Percentiles rank a stretch among this genome's conserved stretches.
Evolutionary conservation across 35 echinoderm and acorn worm species (phyloP).

Genomic region (Heliocidaris tuberculata): DNA sequence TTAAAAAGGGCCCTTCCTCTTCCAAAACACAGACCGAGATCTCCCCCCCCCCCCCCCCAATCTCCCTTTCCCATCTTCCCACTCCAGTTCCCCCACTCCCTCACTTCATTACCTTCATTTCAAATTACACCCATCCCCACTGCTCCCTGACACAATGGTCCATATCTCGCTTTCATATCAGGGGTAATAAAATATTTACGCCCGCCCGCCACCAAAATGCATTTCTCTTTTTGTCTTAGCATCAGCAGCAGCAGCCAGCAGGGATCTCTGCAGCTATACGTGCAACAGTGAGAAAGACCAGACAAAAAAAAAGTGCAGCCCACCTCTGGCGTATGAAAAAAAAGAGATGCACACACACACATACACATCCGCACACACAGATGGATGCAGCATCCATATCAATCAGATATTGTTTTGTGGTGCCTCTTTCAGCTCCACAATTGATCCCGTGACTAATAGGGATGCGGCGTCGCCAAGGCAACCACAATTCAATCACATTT

Average conservation of each 20-base stretch:
- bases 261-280: not conserved
- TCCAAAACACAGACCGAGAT: not conserved
- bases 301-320: not conserved
- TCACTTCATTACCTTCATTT: not conserved
- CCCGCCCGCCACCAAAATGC: not conserved
- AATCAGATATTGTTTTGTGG: not conserved
- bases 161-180: not conserved
- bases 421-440: not conserved
- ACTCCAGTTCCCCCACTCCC: too few species aligned
- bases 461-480: not conserved
- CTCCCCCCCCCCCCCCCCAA: not conserved
- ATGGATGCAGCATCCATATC: not conserved
- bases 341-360: not conserved
- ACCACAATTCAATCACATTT: not conserved
- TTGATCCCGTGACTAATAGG: not conserved
- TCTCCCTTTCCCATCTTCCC: not conserved
- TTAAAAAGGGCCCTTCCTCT: too few species aligned
- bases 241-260: not conserved
- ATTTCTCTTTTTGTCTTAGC: not conserved
- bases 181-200: slow-evolving; percentile 6
- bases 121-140: not conserved
- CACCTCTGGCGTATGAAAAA: not conserved
- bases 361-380: not conserved
- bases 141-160: not conserved
- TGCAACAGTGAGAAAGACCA: not conserved